Evolutionary conservation across 35 echinoderm and acorn worm species (phyloP), one percentile per base, ranked within the genome.

Genomic region (Diadema setosum): DNA sequence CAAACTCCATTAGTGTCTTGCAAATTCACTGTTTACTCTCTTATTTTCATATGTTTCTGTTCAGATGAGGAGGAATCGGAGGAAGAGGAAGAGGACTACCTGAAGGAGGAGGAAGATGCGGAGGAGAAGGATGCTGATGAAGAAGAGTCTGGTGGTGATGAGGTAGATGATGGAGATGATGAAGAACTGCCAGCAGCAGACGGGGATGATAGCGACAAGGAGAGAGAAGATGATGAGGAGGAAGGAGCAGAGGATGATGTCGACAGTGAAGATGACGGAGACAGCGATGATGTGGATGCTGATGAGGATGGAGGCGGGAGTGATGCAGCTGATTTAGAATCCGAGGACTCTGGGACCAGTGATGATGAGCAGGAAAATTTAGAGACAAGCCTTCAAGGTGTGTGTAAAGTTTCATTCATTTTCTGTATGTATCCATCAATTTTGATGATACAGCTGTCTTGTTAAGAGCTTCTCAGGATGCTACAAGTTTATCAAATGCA

Each of bases 141-240:
- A 65, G 56, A 75, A 43, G 78, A 74, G 0, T 60, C 82, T 49
- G 59, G 35, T 4, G 58, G 83, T 52, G 82, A 74, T 5, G 31
- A 39, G 34, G 89, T 74, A 4, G 81, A 69, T 30, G 59, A 75
- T 82, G 83, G 26, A n/a, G 59, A 46, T 39, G 91, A 83, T 23
- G 89, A 86, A 36, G 84, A 88, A 17, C 40, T 21, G 20, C 31
- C 57, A 14, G 60, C 55, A 57, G 85, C 81, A 41, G 78, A 48
- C 9, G 46, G 45, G 37, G 58, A 52, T 17, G 86, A 75, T 1
- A 57, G 67, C 16, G 83, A 86, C 37, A 26, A 37, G 39, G 76
- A 75, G 42, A 76, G 60, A 30, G 84, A 85, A 17, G 87, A 91
- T 27, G 88, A 87, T 2, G 83, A 90, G 5, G 63, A 67, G 12